Percentiles rank a stretch among this genome's conserved stretches.
Conservation (phyloP, 2,113 vertebrate species). For the Gila orcuttii region DNA sequence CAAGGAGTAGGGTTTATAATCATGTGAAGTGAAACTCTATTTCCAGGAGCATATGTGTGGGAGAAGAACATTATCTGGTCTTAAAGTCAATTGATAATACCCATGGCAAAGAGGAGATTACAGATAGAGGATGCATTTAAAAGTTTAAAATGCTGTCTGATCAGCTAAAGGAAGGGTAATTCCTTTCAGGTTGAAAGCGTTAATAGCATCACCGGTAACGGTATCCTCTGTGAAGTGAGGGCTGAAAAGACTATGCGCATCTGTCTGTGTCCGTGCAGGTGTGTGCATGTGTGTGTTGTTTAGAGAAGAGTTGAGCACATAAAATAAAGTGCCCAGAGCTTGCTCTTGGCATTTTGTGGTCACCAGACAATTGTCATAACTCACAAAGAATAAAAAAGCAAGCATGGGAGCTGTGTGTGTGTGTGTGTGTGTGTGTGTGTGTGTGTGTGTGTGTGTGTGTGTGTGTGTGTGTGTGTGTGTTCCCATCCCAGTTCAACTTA, state of each 20-base stretch:
- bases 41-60: conserved; percentile 61
- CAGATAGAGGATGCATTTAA: conserved; percentile 56
- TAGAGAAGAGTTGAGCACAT: conserved; percentile 63
- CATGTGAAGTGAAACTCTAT: conserved; percentile 59
- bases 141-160: conserved; percentile 79
- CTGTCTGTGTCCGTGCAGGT: conserved; percentile 50
- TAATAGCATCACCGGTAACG: conserved; percentile 78
- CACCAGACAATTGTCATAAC: conserved; percentile 90
- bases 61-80: conserved; percentile 64
- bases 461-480: conserved; percentile 31
- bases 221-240: conserved; percentile 72
- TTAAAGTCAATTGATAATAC: conserved; percentile 76
- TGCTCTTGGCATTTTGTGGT: conserved; percentile 73
- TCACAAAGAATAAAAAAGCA: conserved; percentile 70
- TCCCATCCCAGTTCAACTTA: conserved; percentile 84
- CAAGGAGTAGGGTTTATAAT: conserved; percentile 45
- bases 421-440: conserved; percentile 35
- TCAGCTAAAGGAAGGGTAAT: conserved; percentile 78
- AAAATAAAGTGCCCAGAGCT: conserved; percentile 69
- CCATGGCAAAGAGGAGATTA: conserved; percentile 72
- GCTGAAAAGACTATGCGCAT: conserved; percentile 55
- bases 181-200: conserved; percentile 79
- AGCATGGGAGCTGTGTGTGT: background rate
- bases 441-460: conserved; percentile 29
- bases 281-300: conserved; percentile 55